Evolutionary conservation across 2,113 vertebrate genomes (phyloP).

Genomic region (Cavia aperea): DNA sequence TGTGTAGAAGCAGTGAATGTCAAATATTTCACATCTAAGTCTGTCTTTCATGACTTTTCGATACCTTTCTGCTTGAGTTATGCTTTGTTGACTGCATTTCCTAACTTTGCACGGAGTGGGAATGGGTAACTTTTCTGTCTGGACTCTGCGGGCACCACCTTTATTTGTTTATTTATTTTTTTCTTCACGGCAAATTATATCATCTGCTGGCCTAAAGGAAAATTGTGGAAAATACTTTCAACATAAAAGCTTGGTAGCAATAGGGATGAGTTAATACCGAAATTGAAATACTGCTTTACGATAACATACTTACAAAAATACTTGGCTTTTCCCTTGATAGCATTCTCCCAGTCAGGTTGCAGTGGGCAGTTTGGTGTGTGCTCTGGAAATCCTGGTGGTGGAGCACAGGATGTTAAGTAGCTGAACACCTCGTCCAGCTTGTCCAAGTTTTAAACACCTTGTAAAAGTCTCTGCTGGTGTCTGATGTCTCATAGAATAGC

Average conservation of each 20-base stretch:
- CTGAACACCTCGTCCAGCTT: neutral
- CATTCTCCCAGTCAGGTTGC: accelerated
- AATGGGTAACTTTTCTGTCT: neutral
- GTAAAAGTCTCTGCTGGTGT: neutral
- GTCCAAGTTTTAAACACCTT: neutral
- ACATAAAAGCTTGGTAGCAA: neutral
- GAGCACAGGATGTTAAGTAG: accelerated
- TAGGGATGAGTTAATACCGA: neutral
- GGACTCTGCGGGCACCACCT: neutral
- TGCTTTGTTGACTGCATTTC: conserved; percentile 35
- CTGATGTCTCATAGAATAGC: neutral
- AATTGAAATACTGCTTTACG: neutral
- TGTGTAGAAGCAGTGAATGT: conserved; percentile 72
- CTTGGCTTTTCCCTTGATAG: neutral
- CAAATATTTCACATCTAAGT: conserved; percentile 62
- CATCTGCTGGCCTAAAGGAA: neutral
- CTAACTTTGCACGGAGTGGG: neutral
- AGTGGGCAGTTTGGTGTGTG: neutral
- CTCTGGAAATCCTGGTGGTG: neutral
- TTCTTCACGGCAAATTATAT: neutral
- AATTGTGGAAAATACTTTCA: neutral
- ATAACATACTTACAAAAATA: neutral
- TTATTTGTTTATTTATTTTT: neutral
- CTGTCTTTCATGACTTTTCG: conserved; percentile 65
- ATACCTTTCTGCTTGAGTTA: conserved; percentile 55